Evolutionary conservation across 30 jellyfish, hydroid and myxozoan genomes (phyloP).

Genomic region (Turritopsis rubra): DNA sequence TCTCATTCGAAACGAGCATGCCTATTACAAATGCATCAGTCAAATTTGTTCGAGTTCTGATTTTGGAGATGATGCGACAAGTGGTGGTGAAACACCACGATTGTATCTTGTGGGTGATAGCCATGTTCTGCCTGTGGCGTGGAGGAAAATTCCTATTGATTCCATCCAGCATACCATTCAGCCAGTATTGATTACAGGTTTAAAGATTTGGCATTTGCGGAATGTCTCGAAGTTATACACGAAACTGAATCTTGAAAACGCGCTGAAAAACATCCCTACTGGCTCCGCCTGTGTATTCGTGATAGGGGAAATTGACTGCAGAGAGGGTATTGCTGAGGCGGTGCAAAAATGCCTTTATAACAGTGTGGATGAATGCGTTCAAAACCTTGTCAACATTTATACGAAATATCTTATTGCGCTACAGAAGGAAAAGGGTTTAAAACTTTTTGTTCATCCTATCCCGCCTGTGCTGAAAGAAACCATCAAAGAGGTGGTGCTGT

Average conservation of each 20-base stretch:
- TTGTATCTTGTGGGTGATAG: constrained; percentile 30
- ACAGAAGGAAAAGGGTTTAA: constrained; percentile 3
- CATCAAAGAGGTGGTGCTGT: background rate
- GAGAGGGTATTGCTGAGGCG: constrained; percentile 25
- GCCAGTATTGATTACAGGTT: constrained; percentile 25
- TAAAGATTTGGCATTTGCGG: constrained; percentile 38
- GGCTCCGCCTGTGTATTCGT: constrained; percentile 26
- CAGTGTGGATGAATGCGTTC: constrained; percentile 18
- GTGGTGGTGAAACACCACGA: constrained; percentile 20
- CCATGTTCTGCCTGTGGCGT: constrained; percentile 31
- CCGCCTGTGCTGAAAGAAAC: constrained; percentile 25
- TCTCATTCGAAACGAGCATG: constrained; percentile 30
- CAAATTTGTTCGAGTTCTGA: background rate
- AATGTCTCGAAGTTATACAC: constrained; percentile 28
- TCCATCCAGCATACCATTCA: constrained; percentile 3
- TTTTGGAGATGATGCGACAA: background rate
- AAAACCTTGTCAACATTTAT: constrained; percentile 13
- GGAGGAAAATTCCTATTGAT: constrained; percentile 9
- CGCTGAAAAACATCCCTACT: background rate
- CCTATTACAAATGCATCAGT: constrained; percentile 18
- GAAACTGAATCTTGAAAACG: background rate
- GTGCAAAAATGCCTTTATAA: constrained; percentile 21
- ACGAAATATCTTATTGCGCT: background rate
- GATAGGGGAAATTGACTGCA: constrained; percentile 34
- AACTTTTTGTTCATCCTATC: constrained; percentile 26